phyloP scores from a whole-genome alignment of 2,888 invertebrate species.

The Sphaeridia pumilis region DNA sequence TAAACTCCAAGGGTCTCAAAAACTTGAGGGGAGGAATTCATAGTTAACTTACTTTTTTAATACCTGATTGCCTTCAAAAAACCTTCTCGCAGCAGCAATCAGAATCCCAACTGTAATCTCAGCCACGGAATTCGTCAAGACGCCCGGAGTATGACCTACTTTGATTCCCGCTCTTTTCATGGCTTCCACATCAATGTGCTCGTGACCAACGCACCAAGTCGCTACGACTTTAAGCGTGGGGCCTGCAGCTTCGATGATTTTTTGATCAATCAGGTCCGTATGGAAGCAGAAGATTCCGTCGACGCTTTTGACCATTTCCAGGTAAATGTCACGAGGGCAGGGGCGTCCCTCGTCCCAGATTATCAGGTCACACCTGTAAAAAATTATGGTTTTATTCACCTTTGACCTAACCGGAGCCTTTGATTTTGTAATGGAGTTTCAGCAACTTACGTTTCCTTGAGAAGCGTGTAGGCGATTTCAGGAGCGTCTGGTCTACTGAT shows the following conservation, averaged over 20 bases:
- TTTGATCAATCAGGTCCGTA: constrained; percentile 69
- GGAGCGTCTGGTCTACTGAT: no score
- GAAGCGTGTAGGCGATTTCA: no score
- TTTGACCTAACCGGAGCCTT: no score
- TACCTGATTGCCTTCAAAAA: constrained; percentile 66
- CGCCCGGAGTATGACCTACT: constrained; percentile 79
- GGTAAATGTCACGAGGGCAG: constrained; percentile 56
- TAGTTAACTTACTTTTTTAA: constrained; percentile 51
- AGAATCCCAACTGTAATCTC: constrained; percentile 75
- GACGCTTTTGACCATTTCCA: constrained; percentile 57
- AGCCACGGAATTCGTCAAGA: constrained; percentile 64
- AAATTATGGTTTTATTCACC: no score
- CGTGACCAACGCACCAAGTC: constrained; percentile 84
- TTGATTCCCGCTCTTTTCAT: constrained; percentile 60
- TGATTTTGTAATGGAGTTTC: no score
- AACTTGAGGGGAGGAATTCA: no score
- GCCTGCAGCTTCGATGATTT: constrained; percentile 58
- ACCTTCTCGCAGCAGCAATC: constrained; percentile 66
- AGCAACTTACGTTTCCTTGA: no score
- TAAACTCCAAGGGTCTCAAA: no score
- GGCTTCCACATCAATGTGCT: constrained; percentile 70
- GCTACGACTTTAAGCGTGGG: constrained; percentile 63
- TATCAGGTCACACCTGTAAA: constrained; percentile 37
- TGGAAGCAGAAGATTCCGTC: constrained; percentile 69
- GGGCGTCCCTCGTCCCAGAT: constrained; percentile 38